Percentiles rank a stretch among this genome's conserved stretches.
These are phyloP conservation scores for Elaphurus davidianus DNA, from an alignment of 2,113 vertebrate species.

Conservation along the genomic window DNA sequence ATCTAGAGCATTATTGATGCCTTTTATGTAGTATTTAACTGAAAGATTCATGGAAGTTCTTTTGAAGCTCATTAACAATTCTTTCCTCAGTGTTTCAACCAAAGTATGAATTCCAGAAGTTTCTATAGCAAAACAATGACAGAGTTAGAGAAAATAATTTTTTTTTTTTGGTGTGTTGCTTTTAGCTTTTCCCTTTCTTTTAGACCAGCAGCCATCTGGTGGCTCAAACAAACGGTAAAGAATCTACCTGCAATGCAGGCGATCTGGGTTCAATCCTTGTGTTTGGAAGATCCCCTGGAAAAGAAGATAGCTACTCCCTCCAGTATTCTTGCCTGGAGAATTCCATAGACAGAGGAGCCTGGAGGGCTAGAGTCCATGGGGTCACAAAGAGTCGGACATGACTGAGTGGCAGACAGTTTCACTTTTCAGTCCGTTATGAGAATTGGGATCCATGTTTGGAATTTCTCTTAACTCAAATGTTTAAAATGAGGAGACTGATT, in stretches of 20 bases:
- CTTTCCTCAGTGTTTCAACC: not conserved
- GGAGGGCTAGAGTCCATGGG: not conserved
- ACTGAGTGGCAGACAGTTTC: not conserved
- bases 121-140: not conserved
- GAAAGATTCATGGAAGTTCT: slow-evolving; percentile 24
- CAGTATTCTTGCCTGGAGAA: not conserved
- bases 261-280: not conserved
- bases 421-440: not conserved
- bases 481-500: not conserved
- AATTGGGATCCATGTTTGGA: not conserved
- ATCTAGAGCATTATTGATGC: not conserved
- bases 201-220: not conserved
- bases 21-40: not conserved
- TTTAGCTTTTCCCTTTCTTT: slow-evolving; percentile 11
- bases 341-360: not conserved
- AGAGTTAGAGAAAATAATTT: not conserved
- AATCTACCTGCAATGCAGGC: not conserved
- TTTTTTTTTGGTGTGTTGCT: not conserved
- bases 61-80: slow-evolving; percentile 18
- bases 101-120: not conserved
- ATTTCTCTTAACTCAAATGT: not conserved
- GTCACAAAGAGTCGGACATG: not conserved
- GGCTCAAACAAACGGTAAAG: not conserved
- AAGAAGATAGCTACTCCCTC: not conserved
- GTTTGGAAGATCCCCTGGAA: not conserved